Percentiles rank a stretch among this genome's conserved stretches.
phyloP scores from a whole-genome alignment of 2,113 vertebrate species.

The Nipponia nippon region DNA sequence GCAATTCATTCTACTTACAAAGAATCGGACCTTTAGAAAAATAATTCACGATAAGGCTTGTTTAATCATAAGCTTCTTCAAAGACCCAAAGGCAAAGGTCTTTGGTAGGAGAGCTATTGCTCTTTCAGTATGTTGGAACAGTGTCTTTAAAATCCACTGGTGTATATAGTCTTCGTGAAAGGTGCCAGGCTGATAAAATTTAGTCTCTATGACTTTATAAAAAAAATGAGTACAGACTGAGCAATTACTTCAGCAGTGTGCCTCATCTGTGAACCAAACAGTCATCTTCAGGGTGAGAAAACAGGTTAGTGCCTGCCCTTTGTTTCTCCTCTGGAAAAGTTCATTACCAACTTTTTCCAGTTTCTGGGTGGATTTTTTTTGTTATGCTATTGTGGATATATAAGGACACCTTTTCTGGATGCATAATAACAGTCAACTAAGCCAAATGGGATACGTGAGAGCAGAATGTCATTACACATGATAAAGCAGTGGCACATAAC shows the following conservation, averaged over 20 bases:
- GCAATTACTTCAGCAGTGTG: background rate
- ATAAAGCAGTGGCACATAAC: background rate
- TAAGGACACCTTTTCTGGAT: background rate
- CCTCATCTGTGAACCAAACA: background rate
- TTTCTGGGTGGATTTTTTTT: background rate
- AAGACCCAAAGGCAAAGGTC: background rate
- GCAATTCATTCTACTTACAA: background rate
- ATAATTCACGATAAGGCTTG: background rate
- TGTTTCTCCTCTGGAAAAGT: background rate
- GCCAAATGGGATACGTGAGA: background rate
- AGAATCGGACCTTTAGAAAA: background rate
- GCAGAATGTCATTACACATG: background rate
- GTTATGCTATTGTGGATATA: background rate
- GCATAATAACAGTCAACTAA: background rate
- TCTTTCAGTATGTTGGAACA: background rate
- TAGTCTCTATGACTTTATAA: background rate
- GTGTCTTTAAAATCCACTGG: background rate
- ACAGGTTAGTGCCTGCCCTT: background rate
- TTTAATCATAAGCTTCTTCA: background rate
- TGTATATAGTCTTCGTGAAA: background rate
- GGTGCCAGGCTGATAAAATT: background rate
- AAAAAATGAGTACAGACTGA: background rate
- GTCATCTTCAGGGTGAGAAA: background rate
- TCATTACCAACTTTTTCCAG: background rate
- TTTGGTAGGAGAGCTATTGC: background rate